Percentiles rank a stretch among this genome's conserved stretches.
phyloP scores from a whole-genome alignment of 1,140 invertebrate genomes.

The Solenopsis fugax region DNA sequence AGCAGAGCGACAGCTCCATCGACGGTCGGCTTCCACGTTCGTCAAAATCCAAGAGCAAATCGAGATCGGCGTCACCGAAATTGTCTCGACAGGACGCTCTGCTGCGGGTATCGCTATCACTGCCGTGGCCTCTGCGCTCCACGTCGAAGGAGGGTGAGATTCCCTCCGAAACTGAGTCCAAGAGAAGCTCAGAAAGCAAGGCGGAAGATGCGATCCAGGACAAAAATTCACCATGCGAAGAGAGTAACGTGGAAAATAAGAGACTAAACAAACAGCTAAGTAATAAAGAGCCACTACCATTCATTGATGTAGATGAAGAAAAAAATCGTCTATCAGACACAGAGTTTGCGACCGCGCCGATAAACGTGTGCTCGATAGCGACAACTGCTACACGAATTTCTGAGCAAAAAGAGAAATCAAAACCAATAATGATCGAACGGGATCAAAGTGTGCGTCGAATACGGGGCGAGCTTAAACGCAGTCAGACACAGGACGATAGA shows the following conservation, averaged over 20 bases:
- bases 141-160: conserved; percentile 47
- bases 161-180: neutral
- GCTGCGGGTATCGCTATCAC: conserved; percentile 55
- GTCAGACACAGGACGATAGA: neutral
- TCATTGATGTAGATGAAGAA: neutral
- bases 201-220: neutral
- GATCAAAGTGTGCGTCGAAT: neutral
- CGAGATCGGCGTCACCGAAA: conserved; percentile 57
- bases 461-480: neutral
- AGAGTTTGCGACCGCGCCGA: neutral
- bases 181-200: conserved; percentile 11
- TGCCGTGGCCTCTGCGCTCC: conserved; percentile 65
- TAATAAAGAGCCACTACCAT: neutral
- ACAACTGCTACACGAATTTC: neutral
- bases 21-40: neutral
- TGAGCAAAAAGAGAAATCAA: neutral
- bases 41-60: conserved; percentile 70
- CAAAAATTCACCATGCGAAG: neutral
- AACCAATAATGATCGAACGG: neutral
- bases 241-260: neutral
- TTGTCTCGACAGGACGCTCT: conserved; percentile 55
- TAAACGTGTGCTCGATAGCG: neutral
- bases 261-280: neutral
- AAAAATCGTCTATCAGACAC: neutral
- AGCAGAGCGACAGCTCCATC: conserved; percentile 64